Evolutionary conservation across 2,888 invertebrate genomes (phyloP).

Genomic region (Oscheius sp.): DNA sequence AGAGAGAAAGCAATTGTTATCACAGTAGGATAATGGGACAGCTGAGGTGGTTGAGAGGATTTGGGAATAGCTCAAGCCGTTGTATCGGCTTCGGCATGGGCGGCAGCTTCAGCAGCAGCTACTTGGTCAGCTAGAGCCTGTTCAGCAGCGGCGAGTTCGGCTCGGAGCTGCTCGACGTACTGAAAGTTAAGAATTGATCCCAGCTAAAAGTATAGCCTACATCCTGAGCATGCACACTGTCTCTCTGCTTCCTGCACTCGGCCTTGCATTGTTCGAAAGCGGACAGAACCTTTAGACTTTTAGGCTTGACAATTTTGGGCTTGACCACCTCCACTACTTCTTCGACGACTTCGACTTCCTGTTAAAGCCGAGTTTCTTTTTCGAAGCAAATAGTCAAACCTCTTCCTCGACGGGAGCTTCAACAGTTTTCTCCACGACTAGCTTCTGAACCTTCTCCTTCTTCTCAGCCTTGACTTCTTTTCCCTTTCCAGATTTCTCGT

Average conservation of each 20-base stretch:
- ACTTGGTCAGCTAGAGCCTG: slow-evolving; percentile 54
- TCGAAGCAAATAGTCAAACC: neutral
- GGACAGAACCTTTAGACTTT: slow-evolving; percentile 55
- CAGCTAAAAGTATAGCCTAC: slow-evolving; percentile 34
- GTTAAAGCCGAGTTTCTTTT: neutral
- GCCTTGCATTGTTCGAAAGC: slow-evolving; percentile 68
- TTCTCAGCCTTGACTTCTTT: slow-evolving; percentile 39
- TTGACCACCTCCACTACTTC: slow-evolving; percentile 21
- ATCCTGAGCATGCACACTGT: slow-evolving; percentile 59
- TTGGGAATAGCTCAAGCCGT: neutral
- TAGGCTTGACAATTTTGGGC: slow-evolving; percentile 49
- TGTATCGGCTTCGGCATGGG: neutral
- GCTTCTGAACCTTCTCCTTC: slow-evolving; percentile 32
- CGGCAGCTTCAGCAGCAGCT: slow-evolving; percentile 34
- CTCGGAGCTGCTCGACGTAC: slow-evolving; percentile 65
- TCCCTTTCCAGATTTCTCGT: slow-evolving; percentile 37
- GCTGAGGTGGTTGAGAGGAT: neutral
- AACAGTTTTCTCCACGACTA: slow-evolving; percentile 21
- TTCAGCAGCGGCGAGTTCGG: slow-evolving; percentile 63
- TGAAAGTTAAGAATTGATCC: slow-evolving; percentile 34
- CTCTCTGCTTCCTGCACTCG: slow-evolving; percentile 66
- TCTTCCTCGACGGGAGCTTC: neutral
- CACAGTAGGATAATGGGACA: neutral
- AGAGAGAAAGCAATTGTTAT: neutral
- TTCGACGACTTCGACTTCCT: neutral